Base-by-base conservation (phyloP, 2,113 vertebrate species). In the Forbesichthys papilliferus region DNA sequence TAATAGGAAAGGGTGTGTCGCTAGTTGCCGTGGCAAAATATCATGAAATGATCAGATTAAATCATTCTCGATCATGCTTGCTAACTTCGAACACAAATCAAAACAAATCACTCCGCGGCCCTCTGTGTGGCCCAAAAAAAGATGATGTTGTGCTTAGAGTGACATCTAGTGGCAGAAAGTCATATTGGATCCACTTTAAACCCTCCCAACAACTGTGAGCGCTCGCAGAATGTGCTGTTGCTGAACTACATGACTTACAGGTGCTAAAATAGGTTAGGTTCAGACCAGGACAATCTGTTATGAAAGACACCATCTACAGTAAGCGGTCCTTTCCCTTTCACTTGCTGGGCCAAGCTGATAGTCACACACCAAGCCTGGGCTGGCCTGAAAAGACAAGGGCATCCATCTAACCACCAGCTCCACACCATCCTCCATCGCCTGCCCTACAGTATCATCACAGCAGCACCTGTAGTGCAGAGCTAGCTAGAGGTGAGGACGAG, bases 391-490 rank as follows among this genome's bases (percentile, higher is more conserved):
- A 51, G 63, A 61, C 36, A 13, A 6, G 36, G 55, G 61, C 42
- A 36, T 42, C 11, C 12, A 5, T 11, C 11, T 10, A 46, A 5
- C 56, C 36, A 36, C 56, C 65, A 47, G 33, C 61, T 48, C 56
- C 51, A 64, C 73, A 65, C 61, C 13, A 64, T 70, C 36, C 18
- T 1, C 18, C 11, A 52, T 79, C 81, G 66, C 49, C 59, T 73
- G 73, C 27, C 49, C 59, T 73, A 74, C 27, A 27, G 27, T 27
- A 27, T 76, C 64, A 79, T 74, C 36, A 8, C 36, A 42, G 7
- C 5, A 42, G 36, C 4, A 8, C 36, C 36, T 8, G 36, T 27
- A 27, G 36, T 42, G 36, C 36, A 16, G 51, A 65, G 33, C 48
- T 14, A 33, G 20, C 33, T 67, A 61, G 52, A 49, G 7, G 27